Base-by-base conservation (phyloP, 2,797 vertebrate species). In the Gastrophryne carolinensis region DNA sequence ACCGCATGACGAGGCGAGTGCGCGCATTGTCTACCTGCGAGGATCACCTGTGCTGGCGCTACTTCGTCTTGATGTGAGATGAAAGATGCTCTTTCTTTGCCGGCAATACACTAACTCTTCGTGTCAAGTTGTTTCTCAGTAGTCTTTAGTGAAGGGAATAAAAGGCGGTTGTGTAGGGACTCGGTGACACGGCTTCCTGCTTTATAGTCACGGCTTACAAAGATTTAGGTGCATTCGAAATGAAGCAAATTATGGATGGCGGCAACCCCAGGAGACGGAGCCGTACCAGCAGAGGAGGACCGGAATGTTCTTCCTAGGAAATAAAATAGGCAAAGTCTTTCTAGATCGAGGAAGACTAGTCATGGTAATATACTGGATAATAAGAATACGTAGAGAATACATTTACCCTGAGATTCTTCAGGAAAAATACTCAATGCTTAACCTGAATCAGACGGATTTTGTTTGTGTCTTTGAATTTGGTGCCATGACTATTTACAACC, bases 91-190 rank as follows among this genome's bases (percentile, higher is more conserved):
- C 2, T 53, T 53, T 53, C 27, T 50, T 72, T 15, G 29, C 10
- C n/a, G 39, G 54, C 53, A 54, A 32, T 29, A 47, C 58, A 73
- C 11, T 56, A 64, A 64, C 53, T 73, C 58, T 41, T 72, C 19
- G 10, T 52, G 49, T 73, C 49, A 37, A 52, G 57, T 62, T 21
- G 35, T 49, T 11, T 4, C 26, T 39, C 65, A 17, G 9, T 68
- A 17, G 13, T 15, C 11, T 5, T 34, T 30, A 56, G 60, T 44
- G 24, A 32, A 17, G 7, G n/a, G 23, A 64, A 64, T 41, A 34
- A 23, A 54, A 64, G 49, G 26, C 19, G 24, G 15, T 35, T 54
- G 30, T 23, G 13, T 4, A 30, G 34, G 60, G 71, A 63, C 71
- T 30, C 26, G 11, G 19, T 54, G 60, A 64, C 60, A 41, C 29